Conservation (phyloP, 2,888 invertebrate genomes). For the Ectropis crepuscularia region DNA sequence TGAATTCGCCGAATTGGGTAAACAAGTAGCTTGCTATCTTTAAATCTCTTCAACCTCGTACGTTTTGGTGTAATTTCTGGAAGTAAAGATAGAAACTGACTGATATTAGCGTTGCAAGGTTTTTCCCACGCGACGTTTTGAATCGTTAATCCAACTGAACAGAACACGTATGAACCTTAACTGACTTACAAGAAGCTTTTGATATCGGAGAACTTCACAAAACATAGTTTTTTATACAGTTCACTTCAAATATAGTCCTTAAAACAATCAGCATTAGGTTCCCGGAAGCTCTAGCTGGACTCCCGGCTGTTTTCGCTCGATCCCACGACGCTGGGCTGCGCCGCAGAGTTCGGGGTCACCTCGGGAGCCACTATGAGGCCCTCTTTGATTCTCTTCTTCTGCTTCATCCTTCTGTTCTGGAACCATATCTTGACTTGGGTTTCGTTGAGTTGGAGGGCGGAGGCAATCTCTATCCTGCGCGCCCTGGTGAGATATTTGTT, state of each 20-base stretch:
- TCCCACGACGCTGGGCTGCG: slow-evolving; percentile 73
- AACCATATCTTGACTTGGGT: slow-evolving; percentile 99
- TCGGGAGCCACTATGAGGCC: slow-evolving; percentile 88
- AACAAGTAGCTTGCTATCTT: slow-evolving; percentile 17
- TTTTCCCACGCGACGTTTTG: neutral
- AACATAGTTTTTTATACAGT: slow-evolving; percentile 31
- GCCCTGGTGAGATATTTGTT: slow-evolving; percentile 99
- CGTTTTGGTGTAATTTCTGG: neutral
- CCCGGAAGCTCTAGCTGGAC: slow-evolving; percentile 79
- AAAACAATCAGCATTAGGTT: slow-evolving; percentile 32
- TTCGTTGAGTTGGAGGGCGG: slow-evolving; percentile 97
- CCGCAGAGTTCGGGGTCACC: slow-evolving; percentile 75
- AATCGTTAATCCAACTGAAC: slow-evolving; percentile 2
- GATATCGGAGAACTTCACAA: slow-evolving; percentile 27
- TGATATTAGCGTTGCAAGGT: neutral
- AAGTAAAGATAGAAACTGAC: slow-evolving; percentile 21
- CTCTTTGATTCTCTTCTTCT: slow-evolving; percentile 98
- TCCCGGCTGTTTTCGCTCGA: slow-evolving; percentile 90
- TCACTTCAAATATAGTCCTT: slow-evolving; percentile 45
- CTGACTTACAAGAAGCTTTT: slow-evolving; percentile 27
- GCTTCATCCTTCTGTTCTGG: slow-evolving; percentile 99
- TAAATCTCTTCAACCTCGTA: neutral
- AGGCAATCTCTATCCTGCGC: slow-evolving; percentile 98
- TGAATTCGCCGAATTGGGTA: neutral
- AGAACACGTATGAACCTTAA: slow-evolving; percentile 12